Evolutionary conservation across 2,888 invertebrate genomes (phyloP).

Genomic region (Saturnia pavonia): DNA sequence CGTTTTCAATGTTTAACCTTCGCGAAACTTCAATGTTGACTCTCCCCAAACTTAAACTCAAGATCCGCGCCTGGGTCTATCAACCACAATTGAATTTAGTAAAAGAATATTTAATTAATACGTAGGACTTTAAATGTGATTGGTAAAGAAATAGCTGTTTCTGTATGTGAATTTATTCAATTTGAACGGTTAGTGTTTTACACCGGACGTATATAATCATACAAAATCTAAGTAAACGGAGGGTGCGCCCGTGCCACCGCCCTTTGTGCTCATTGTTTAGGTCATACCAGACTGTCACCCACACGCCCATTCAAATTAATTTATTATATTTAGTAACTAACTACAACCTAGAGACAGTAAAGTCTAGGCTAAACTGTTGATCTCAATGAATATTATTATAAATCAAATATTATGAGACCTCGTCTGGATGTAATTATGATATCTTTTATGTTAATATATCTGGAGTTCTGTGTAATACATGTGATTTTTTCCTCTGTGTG

Average conservation of each 20-base stretch:
- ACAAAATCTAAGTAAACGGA: constrained; percentile 45
- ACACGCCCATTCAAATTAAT: constrained; percentile 67
- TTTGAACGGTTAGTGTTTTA: constrained; percentile 35
- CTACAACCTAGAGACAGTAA: constrained; percentile 36
- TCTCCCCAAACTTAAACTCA: too few species aligned
- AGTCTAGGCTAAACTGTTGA: constrained; percentile 21
- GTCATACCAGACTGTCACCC: constrained; percentile 67
- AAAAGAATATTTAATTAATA: background rate
- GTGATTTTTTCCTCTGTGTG: too few species aligned
- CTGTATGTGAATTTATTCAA: background rate
- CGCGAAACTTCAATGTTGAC: too few species aligned
- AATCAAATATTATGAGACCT: background rate
- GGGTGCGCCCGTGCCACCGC: constrained; percentile 44
- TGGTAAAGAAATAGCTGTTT: background rate
- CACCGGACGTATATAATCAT: constrained; percentile 30
- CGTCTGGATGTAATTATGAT: background rate
- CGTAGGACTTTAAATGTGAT: background rate
- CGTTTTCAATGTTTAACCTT: too few species aligned
- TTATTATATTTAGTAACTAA: constrained; percentile 67
- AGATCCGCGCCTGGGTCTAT: too few species aligned
- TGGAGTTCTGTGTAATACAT: too few species aligned
- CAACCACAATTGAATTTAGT: background rate
- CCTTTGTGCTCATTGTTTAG: constrained; percentile 66
- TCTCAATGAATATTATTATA: constrained; percentile 9
- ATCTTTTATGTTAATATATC: background rate